Base-by-base conservation (phyloP, 1,140 invertebrate species). In the Meteorus sp. region DNA sequence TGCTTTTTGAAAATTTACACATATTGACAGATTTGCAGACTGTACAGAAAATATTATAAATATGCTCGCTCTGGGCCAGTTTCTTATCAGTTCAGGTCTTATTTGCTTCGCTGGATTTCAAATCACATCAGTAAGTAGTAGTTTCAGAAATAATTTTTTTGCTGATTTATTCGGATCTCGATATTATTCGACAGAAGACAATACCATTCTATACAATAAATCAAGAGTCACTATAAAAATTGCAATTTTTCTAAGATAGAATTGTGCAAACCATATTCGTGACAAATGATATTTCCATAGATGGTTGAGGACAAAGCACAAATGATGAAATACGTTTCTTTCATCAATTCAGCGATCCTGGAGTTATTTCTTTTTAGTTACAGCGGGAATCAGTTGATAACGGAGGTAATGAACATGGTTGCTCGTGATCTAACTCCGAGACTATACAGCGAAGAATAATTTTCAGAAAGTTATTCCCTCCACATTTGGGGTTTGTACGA, bases 291-390 rank as follows among this genome's bases (percentile, higher is more conserved):
- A n/a, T n/a, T n/a, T n/a, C n/a, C n/a, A n/a, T 39, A 76, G 66
- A 74, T 75, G 64, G 47, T 68, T 31, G 41, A 72, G 44, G 59
- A 73, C 29, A 60, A 45, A 50, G 31, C 23, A 27, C 35, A 47
- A 25, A 22, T 61, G 1, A 60, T 60, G 59, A 60, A 64, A 27
- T 64, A 64, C 17, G 35, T 11, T 13, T 51, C 55, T 6, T 64
- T 60, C 17, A 19, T 64, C 6, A 61, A 61, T 48, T 60, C 73
- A 1, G 69, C 74, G 3, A 68, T 73, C 4, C 31, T 71, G 8
- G 76, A 76, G 51, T 41, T 77, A 29, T 78, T 71, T 58, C 45
- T 78, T 15, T 77, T 76, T 47, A 74, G 69, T 52, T 69, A 63
- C 35, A 70, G 70, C 13, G 73, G 73, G 5, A 45, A 74, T n/a